phyloP scores from a whole-genome alignment of 2,888 invertebrate species.

The Hirtodrosophila duncani region DNA sequence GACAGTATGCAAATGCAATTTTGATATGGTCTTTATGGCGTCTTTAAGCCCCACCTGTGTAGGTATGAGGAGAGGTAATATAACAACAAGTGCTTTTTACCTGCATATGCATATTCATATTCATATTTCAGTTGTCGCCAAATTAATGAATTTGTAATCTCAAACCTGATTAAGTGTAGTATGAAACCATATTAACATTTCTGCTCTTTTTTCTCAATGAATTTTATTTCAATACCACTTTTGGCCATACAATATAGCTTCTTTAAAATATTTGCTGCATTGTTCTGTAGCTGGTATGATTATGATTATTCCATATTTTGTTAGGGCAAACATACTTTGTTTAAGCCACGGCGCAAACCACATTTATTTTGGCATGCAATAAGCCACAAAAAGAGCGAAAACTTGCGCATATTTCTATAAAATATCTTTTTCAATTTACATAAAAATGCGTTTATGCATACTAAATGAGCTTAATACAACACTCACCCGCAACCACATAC shows the following conservation, averaged over 20 bases:
- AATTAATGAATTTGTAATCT: too few species aligned
- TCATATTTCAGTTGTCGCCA: constrained; percentile 34
- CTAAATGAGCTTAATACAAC: constrained; percentile 55
- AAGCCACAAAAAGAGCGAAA: constrained; percentile 21
- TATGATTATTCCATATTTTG: too few species aligned
- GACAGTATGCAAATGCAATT: constrained; percentile 63
- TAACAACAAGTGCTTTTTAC: constrained; percentile 17
- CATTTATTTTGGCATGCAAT: constrained; percentile 29
- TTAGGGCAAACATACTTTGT: too few species aligned
- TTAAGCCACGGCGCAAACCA: too few species aligned
- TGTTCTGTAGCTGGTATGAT: too few species aligned
- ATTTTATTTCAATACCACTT: too few species aligned
- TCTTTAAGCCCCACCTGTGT: constrained; percentile 15
- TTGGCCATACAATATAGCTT: too few species aligned
- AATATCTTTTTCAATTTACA: constrained; percentile 63
- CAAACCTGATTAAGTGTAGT: too few species aligned
- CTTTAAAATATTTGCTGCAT: too few species aligned
- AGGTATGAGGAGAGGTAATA: constrained; percentile 3
- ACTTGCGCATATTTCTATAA: constrained; percentile 18
- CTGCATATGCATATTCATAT: too few species aligned
- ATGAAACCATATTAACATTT: too few species aligned
- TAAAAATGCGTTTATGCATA: constrained; percentile 70
- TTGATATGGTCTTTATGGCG: constrained; percentile 25
- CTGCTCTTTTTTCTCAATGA: too few species aligned
- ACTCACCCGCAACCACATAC: constrained; percentile 9